Percentiles rank a stretch among this genome's conserved stretches.
Evolutionary conservation across 2,888 invertebrate species (phyloP).

Genomic region (Copidosoma aretas): DNA sequence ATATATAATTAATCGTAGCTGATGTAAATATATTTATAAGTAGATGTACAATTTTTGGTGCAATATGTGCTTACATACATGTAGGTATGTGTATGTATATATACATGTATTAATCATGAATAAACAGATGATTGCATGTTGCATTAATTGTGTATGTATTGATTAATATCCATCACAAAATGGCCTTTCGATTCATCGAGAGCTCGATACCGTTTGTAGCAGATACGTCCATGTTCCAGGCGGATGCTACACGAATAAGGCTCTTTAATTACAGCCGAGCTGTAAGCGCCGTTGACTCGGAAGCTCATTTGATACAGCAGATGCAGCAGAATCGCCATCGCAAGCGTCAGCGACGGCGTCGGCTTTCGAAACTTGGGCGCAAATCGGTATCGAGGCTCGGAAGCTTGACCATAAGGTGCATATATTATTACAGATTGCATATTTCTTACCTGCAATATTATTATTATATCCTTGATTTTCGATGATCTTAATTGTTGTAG

Average conservation of each 20-base stretch:
- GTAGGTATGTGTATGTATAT: no score
- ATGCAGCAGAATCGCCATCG: conserved; percentile 34
- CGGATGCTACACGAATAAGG: conserved; percentile 24
- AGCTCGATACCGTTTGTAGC: conserved; percentile 39
- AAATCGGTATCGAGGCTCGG: conserved; percentile 32
- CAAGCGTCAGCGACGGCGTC: conserved; percentile 38
- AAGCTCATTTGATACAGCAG: conserved; percentile 30
- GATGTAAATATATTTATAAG: no score
- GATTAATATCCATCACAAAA: background rate
- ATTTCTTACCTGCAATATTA: background rate
- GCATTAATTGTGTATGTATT: no score
- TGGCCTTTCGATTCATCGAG: conserved; percentile 8
- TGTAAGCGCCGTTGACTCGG: conserved; percentile 30
- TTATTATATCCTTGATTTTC: background rate
- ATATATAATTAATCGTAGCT: no score
- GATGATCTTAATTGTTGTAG: conserved; percentile 50
- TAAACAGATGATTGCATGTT: no score
- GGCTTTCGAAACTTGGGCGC: conserved; percentile 21
- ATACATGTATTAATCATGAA: no score
- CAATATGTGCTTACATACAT: no score
- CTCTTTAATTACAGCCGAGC: conserved; percentile 24
- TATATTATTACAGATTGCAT: background rate
- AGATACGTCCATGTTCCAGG: conserved; percentile 42
- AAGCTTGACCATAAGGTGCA: background rate
- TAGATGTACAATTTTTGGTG: no score